Evolutionary conservation across 1,140 invertebrate genomes (phyloP).

Genomic region (Trichonephila clavipes): DNA sequence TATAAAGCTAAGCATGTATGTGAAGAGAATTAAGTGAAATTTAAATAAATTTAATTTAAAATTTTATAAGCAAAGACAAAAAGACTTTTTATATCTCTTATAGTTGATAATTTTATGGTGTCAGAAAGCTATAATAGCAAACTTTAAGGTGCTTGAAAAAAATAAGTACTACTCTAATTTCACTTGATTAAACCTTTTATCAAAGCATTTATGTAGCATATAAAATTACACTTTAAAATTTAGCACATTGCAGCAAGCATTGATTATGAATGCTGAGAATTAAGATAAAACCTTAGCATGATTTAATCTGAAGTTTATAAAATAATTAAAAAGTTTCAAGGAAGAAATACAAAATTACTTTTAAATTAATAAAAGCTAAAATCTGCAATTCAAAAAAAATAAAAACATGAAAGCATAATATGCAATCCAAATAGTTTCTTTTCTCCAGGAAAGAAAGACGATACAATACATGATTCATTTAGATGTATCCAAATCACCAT

Average conservation of each 20-base stretch:
- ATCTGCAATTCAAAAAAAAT: background rate
- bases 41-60: too few species aligned
- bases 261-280: background rate
- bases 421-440: background rate
- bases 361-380: background rate
- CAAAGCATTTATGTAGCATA: constrained; percentile 12
- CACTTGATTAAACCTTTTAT: background rate
- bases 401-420: background rate
- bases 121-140: too few species aligned
- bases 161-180: background rate
- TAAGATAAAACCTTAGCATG: background rate
- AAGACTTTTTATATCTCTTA: too few species aligned
- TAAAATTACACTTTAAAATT: constrained; percentile 16
- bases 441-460: background rate
- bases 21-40: too few species aligned
- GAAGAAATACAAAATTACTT: too few species aligned
- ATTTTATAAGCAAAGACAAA: too few species aligned
- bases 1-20: too few species aligned
- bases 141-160: too few species aligned
- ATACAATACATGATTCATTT: background rate
- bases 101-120: too few species aligned
- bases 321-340: background rate
- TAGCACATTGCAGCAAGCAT: constrained; percentile 6
- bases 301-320: background rate
- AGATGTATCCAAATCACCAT: background rate